Evolutionary conservation across 2,113 vertebrate species (phyloP), one percentile per base, ranked within the genome.

Genomic region (Pachypanchax playfairii): DNA sequence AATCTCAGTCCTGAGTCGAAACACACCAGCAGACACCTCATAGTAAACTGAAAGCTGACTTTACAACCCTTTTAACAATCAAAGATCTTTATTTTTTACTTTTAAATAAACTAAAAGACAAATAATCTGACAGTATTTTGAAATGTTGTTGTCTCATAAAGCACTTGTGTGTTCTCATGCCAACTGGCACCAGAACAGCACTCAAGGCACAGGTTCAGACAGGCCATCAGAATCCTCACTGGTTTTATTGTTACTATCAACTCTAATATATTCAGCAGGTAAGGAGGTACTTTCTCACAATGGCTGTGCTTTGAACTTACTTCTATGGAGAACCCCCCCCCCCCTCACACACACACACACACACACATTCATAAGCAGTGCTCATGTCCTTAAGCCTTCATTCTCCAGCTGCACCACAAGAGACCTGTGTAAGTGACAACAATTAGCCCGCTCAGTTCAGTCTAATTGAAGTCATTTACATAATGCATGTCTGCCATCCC

Each of bases 381-480:
- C 36, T 39, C 9, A 1, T 48, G 38, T 71, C 61, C 55, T 67
- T 68, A 53, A 69, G 75, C 77, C 73, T 51, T 17, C 4, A 47
- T 72, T 49, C 57, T 73, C 56, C 49, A 73, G 73, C 70, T 78
- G 63, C 56, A 54, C 63, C 80, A 67, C 85, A 60, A 80, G 83
- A 85, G 78, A 79, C 70, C 70, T 64, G 71, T 78, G 68, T 79
- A 77, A 79, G 62, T 87, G 88, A 82, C 82, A 80, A 87, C 85
- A 89, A 89, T 91, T 90, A 90, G 83, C 84, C 80, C 3, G 61
- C 85, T 87, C 71, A 70, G 80, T 90, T 91, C 78, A 87, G 77
- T 71, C 66, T 85, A 87, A 91, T 88, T 91, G 80, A 83, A 87
- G 65, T 70, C 58, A 89, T 90, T 90, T 89, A 55, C 79, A 90